Conservation (phyloP, 2,888 invertebrate species). For the Lasius platythorax region DNA sequence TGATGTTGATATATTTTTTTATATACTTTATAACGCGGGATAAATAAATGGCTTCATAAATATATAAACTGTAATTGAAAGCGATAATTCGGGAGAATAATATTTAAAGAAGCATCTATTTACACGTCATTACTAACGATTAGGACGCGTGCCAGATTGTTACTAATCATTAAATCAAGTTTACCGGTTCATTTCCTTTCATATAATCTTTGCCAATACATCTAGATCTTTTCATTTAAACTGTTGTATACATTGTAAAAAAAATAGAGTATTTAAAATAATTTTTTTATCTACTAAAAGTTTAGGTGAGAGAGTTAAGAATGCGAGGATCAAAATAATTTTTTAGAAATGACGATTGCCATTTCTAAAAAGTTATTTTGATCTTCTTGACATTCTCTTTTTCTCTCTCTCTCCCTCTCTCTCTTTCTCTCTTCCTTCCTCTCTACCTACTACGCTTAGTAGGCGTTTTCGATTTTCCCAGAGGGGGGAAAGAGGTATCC, state of each 20-base stretch:
- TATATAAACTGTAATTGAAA: not conserved
- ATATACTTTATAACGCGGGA: not conserved
- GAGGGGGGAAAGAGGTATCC: conserved; percentile 34
- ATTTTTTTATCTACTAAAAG: not conserved
- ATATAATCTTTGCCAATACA: not conserved
- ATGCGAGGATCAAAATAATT: not conserved
- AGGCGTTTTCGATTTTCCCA: conserved; percentile 69
- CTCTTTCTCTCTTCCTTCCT: not conserved
- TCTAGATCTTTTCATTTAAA: not conserved
- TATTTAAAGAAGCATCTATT: conserved; percentile 4
- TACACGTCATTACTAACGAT: conserved; percentile 8
- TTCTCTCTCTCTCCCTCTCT: not conserved
- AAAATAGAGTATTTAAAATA: not conserved
- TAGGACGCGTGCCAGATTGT: conserved; percentile 62
- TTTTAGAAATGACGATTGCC: not conserved
- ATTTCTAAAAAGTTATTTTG: conserved; percentile 7
- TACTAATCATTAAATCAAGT: conserved; percentile 55
- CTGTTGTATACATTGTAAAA: not conserved
- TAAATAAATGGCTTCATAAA: not conserved
- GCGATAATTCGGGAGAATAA: not conserved
- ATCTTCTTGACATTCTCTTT: not conserved
- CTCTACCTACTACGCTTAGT: conserved; percentile 28
- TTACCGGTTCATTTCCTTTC: conserved; percentile 19
- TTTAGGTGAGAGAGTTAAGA: not conserved
- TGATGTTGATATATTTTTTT: not conserved